Conservation (phyloP, 2,797 vertebrate genomes). For the Paedocypris micromegethes region DNA sequence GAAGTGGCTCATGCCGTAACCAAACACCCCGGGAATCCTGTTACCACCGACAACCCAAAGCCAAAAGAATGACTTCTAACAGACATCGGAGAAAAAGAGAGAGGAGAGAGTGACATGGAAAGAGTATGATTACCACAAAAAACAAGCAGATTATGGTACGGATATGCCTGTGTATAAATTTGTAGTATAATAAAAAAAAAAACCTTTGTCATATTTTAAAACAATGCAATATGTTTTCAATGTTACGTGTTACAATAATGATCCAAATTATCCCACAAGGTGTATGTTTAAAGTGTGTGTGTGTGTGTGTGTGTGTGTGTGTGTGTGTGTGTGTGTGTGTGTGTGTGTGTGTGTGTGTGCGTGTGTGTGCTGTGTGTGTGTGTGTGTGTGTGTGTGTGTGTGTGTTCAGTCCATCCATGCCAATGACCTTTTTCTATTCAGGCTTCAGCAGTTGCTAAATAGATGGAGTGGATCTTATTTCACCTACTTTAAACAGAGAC, state of each 20-base stretch:
- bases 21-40: conserved; percentile 54
- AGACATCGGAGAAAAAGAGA: conserved; percentile 1
- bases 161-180: no score
- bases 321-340: neutral
- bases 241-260: no score
- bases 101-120: neutral
- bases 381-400: neutral
- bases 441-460: conserved; percentile 32
- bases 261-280: no score
- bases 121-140: neutral
- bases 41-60: conserved; percentile 51
- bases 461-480: conserved; percentile 35
- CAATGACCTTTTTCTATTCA: conserved; percentile 44
- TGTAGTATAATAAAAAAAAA: no score
- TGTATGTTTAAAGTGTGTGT: no score
- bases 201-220: no score
- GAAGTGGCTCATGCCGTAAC: conserved; percentile 62
- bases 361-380: neutral
- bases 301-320: no score
- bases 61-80: neutral
- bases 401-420: conserved; percentile 15
- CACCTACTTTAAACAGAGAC: conserved; percentile 77
- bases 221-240: no score
- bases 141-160: neutral
- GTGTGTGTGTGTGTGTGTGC: no score